Percentiles rank a stretch among this genome's conserved stretches.
These are phyloP conservation scores for Limosa lapponica DNA, from an alignment of 2,797 vertebrate species.

Conservation along the genomic window DNA sequence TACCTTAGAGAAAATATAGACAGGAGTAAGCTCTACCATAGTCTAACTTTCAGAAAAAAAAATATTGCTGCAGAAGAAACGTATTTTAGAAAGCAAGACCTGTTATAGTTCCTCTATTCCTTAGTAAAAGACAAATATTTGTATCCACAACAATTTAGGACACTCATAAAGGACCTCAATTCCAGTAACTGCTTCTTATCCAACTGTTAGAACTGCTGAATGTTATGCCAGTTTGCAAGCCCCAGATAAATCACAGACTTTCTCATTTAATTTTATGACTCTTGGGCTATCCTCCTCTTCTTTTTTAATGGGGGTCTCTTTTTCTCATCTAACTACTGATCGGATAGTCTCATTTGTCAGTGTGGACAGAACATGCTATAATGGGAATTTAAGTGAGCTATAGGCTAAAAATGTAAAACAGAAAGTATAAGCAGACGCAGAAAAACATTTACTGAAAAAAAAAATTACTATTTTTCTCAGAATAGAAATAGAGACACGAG, in stretches of 20 bases:
- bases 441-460: background rate
- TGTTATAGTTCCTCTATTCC: background rate
- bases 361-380: background rate
- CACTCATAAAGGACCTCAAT: background rate
- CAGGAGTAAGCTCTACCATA: background rate
- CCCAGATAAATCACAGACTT: background rate
- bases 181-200: background rate
- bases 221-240: background rate
- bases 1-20: slow-evolving; percentile 3
- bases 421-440: background rate
- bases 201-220: background rate
- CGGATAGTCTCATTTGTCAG: background rate
- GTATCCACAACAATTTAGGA: background rate
- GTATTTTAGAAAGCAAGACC: background rate
- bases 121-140: background rate
- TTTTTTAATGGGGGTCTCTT: background rate
- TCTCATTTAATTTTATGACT: slow-evolving; percentile 1
- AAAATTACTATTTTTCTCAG: background rate
- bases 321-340: background rate
- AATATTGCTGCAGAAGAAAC: background rate
- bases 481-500: background rate
- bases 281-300: background rate
- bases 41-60: background rate
- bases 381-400: background rate
- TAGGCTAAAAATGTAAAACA: background rate